These are phyloP conservation scores for Calliphora vomitoria DNA, from an alignment of 2,888 invertebrate species.

Conservation along the genomic window DNA sequence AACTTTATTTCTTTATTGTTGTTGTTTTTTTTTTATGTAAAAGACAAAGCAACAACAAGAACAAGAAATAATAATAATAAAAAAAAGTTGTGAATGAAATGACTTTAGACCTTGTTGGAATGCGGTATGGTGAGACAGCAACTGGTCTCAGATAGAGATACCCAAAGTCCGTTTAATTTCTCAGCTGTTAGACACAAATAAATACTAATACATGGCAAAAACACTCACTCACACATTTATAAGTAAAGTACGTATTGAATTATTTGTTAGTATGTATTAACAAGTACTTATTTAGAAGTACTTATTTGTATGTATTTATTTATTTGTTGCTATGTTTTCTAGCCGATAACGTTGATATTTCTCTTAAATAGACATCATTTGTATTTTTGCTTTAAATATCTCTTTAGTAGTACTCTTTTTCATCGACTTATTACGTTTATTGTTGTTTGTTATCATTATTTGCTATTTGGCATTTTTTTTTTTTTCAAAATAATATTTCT, in stretches of 20 bases:
- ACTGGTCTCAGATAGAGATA: constrained; percentile 76
- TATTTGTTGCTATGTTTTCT: neutral
- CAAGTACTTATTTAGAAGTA: neutral
- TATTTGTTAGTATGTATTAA: neutral
- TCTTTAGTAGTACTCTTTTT: constrained; percentile 37
- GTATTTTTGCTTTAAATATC: neutral
- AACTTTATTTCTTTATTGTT: neutral
- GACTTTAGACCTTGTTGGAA: constrained; percentile 82
- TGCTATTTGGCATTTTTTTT: constrained; percentile 21
- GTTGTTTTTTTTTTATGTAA: constrained; percentile 4
- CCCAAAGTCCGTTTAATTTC: constrained; percentile 53
- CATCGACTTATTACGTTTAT: neutral
- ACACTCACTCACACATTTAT: neutral
- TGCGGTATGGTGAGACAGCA: constrained; percentile 81
- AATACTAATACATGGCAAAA: neutral
- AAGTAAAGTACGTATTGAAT: neutral
- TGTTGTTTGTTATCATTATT: constrained; percentile 25
- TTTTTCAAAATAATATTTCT: neutral
- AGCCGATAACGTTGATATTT: constrained; percentile 12
- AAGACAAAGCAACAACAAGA: constrained; percentile 34
- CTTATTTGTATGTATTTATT: neutral
- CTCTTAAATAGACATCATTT: constrained; percentile 31
- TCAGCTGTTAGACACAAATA: constrained; percentile 18
- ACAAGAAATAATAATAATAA: constrained; percentile 60
- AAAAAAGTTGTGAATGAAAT: constrained; percentile 84